Evolutionary conservation across 64 coral and sea anemone genomes (phyloP), one percentile per base, ranked within the genome.

Genomic region (Stichodactyla mertensii): DNA sequence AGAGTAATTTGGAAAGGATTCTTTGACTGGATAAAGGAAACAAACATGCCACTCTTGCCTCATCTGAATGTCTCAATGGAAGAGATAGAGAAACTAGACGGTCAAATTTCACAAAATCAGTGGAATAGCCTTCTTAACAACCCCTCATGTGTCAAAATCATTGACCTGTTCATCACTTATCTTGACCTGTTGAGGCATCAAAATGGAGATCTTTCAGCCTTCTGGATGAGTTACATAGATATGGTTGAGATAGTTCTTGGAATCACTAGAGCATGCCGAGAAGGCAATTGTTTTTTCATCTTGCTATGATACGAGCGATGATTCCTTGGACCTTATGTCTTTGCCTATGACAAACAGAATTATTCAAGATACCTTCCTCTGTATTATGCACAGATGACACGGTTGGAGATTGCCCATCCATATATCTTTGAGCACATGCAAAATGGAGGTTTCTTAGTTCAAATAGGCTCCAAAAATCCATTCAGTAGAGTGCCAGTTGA

Each of bases 191-290:
- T 88, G 12, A 36, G 74, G 6, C 27, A 79, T 28, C 20, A 61
- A 22, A 88, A 92, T 79, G 86, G 84, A 6, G 64, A 82, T n/a
- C 89, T 91, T 8, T 91, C 85, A 61, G 71, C 7, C 19, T 89
- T 93, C 54, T 89, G 92, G 87, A 86, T 89, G 77, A 69, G 52
- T 27, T 89, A 89, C 79, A 56, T 93, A 28, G 88, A 90, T 27
- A 84, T 94, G 64, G 81, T 91, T 20, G 88, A 90, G 14, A 84
- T 91, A 77, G 26, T 94, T 15, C 70, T 94, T 19, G 56, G 28
- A 53, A 52, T 94, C 10, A 91, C 51, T 45, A 45, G 36, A 45
- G 36, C 36, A 45, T 45, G 1, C 36, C 36, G 36, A 45, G 36
- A 45, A 45, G 36, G 36, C 36, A 45, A 45, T 45, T 45, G 36